phyloP scores from a whole-genome alignment of 2,888 invertebrate genomes.

The Alloplasta piceator region DNA sequence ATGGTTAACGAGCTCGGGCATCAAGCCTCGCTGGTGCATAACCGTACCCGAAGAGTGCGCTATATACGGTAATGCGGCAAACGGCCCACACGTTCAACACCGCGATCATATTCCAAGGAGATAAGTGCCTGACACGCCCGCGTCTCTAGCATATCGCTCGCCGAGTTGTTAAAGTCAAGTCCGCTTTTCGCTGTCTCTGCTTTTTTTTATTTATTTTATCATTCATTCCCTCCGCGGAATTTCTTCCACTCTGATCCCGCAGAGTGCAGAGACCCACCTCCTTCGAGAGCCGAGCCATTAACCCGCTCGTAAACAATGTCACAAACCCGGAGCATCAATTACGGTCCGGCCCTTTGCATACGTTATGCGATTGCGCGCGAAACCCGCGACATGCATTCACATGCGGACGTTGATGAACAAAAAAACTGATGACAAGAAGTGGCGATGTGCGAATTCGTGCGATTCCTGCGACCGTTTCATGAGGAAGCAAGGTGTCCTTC shows the following conservation, averaged over 20 bases:
- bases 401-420: constrained; percentile 37
- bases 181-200: constrained; percentile 24
- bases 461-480: background rate
- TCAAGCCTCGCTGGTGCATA: constrained; percentile 35
- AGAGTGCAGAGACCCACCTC: constrained; percentile 25
- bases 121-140: constrained; percentile 48
- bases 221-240: background rate
- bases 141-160: constrained; percentile 13
- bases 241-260: constrained; percentile 3
- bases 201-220: constrained; percentile 29
- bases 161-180: constrained; percentile 58
- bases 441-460: background rate
- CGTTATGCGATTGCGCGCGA: constrained; percentile 23
- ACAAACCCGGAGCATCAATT: constrained; percentile 6
- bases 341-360: constrained; percentile 20
- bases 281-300: constrained; percentile 42
- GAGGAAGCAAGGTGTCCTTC: constrained; percentile 8
- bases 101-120: constrained; percentile 37
- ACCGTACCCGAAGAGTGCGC: background rate
- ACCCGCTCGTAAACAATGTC: constrained; percentile 60
- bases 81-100: constrained; percentile 34
- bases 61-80: constrained; percentile 7
- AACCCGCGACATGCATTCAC: too few relatives aligned
- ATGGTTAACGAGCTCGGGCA: constrained; percentile 51
- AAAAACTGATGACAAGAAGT: constrained; percentile 51